Percentiles rank a stretch among this genome's conserved stretches.
These are phyloP conservation scores for Pangasius larnaudii DNA, from an alignment of 2,797 vertebrate genomes.

Conservation along the genomic window DNA sequence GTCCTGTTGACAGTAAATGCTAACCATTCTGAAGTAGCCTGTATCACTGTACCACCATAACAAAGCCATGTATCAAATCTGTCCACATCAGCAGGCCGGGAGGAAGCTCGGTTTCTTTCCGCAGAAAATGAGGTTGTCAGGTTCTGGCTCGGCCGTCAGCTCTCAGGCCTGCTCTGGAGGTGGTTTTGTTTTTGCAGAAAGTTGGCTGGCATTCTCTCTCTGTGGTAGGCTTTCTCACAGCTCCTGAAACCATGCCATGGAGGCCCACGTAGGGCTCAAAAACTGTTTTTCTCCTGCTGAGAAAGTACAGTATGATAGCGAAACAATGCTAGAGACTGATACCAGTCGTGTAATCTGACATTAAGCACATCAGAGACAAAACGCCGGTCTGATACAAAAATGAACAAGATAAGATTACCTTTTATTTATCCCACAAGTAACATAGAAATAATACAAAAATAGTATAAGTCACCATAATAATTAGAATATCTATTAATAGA, in stretches of 20 bases:
- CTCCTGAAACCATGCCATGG: slow-evolving; percentile 47
- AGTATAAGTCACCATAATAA: background rate
- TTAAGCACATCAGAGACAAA: background rate
- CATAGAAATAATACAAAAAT: too few relatives aligned
- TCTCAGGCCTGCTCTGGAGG: slow-evolving; percentile 42
- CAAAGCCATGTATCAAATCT: slow-evolving; percentile 29
- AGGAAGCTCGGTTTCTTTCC: slow-evolving; percentile 22
- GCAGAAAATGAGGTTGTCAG: slow-evolving; percentile 42
- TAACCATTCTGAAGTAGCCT: slow-evolving; percentile 9
- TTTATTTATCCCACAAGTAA: background rate
- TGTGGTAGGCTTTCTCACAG: slow-evolving; percentile 44
- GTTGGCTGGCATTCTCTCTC: slow-evolving; percentile 51
- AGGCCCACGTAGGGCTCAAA: slow-evolving; percentile 44
- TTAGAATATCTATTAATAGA: background rate
- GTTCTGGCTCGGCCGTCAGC: slow-evolving; percentile 38
- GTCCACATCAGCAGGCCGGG: slow-evolving; percentile 37
- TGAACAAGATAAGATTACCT: background rate
- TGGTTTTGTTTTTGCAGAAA: slow-evolving; percentile 58
- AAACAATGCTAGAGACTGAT: slow-evolving; percentile 14
- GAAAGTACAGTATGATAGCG: slow-evolving; percentile 16
- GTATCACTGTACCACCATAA: slow-evolving; percentile 30
- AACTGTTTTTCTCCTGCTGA: slow-evolving; percentile 49
- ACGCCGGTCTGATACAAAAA: background rate
- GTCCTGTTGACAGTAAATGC: slow-evolving; percentile 35
- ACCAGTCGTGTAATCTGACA: background rate